A percentile compares a stretch with the other conserved stretches of the same genome.
phyloP scores from a whole-genome alignment of 2,888 invertebrate genomes.

The Drosophila atroscutellata region DNA sequence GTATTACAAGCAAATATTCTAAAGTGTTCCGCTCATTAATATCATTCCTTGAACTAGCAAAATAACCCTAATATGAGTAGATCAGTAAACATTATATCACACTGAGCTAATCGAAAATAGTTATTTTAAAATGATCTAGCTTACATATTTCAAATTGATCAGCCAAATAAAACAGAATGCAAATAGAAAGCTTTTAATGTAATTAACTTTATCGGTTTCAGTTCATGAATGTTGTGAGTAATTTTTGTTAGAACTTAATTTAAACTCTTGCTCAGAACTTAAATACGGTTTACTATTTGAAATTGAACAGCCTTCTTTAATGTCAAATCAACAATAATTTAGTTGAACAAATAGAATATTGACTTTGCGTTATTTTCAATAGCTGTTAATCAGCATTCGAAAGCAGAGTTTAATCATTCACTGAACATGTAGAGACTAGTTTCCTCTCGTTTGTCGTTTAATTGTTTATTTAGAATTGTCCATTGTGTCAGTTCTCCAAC shows the following conservation, averaged over 20 bases:
- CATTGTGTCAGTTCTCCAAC: background rate
- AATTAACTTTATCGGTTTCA: background rate
- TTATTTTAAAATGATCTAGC: no score
- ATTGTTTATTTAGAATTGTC: background rate
- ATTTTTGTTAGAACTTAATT: background rate
- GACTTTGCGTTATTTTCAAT: background rate
- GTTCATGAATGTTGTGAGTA: background rate
- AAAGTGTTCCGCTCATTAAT: background rate
- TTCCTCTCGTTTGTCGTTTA: background rate
- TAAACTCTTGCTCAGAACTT: background rate
- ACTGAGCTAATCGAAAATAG: no score
- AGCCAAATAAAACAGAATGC: background rate
- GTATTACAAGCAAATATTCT: background rate
- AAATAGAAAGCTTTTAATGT: background rate
- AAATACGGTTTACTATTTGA: background rate
- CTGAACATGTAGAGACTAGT: background rate
- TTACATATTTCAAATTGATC: no score
- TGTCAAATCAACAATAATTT: background rate
- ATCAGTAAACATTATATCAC: no score
- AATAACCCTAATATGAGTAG: no score
- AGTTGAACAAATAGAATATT: background rate
- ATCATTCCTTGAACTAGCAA: background rate
- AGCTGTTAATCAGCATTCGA: background rate
- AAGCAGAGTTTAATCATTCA: background rate
- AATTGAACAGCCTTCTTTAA: background rate